Evolutionary conservation across 2,113 vertebrate genomes (phyloP), one percentile per base, ranked within the genome.

Genomic region (Caloenas nicobarica): DNA sequence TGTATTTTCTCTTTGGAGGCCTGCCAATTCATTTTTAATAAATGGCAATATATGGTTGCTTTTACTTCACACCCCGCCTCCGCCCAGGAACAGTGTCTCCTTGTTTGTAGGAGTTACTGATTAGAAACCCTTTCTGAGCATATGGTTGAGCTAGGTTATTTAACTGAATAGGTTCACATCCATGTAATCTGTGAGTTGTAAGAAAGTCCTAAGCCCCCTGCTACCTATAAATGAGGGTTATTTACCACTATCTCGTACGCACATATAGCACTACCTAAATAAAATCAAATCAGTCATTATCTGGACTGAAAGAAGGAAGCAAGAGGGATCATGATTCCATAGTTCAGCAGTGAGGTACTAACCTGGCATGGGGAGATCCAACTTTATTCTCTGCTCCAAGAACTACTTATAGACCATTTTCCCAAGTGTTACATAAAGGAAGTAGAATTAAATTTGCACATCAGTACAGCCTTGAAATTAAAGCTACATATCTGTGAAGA

Each of bases 41-140:
- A 62, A 85, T 58, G 15, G 5, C 13, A 36, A 58, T n/a, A n/a
- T 51, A 24, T 17, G 8, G 4, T 36, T 40, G 18, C 12, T 93
- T 78, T 66, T 61, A 36, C 12, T 28, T 58, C 24, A 71, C 2
- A n/a, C n/a, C n/a, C n/a, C n/a, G n/a, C n/a, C n/a, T n/a, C 15
- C 3, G 11, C 18, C 11, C 0, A 0, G 36, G 22, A 85, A 60
- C 13, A 36, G 1, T 6, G 62, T 58, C 3, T 5, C 8, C 5
- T 78, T 82, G 42, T 50, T 21, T 7, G 14, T 21, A 56, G 5
- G 50, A 65, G 10, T 1, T 64, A 28, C 13, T 64, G 17, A 16
- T 68, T 33, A 76, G 23, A 60, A 68, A 72, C 34, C 19, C 2
- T 56, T 64, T 31, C 29, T 68, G 42, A n/a, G 26, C 1, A 11